These are phyloP conservation scores for Alethe diademata DNA, from an alignment of 2,113 vertebrate species.

Conservation along the genomic window DNA sequence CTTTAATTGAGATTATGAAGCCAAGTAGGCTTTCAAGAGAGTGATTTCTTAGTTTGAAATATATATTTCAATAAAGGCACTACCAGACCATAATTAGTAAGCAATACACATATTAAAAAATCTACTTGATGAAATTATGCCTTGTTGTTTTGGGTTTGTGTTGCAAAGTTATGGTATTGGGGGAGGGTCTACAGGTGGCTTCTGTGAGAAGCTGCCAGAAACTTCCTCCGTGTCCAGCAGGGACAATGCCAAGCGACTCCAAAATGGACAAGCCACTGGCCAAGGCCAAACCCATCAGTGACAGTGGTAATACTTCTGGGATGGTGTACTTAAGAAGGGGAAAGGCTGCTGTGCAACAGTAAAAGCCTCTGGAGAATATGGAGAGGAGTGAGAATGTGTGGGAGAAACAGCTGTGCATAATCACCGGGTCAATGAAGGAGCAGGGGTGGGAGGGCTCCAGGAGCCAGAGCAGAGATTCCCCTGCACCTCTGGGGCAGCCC, in stretches of 20 bases:
- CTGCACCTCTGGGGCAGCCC: not conserved
- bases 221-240: fast-evolving
- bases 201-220: not conserved
- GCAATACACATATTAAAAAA: not conserved
- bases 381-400: not conserved
- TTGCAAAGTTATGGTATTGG: not conserved
- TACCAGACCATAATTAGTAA: not conserved
- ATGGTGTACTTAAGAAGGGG: not conserved
- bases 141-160: not conserved
- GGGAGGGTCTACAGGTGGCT: not conserved
- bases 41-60: not conserved
- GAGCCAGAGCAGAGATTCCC: not conserved
- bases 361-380: not conserved
- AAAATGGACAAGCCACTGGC: not conserved
- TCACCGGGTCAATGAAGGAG: not conserved
- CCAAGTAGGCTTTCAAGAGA: not conserved
- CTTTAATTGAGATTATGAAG: not conserved
- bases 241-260: fast-evolving
- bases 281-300: not conserved
- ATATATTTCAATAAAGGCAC: not conserved
- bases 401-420: not conserved
- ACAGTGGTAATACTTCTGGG: not conserved
- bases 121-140: not conserved
- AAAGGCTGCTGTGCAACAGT: not conserved
- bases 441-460: not conserved